These are phyloP conservation scores for Takifugu bimaculatus DNA, from an alignment of 2,113 vertebrate genomes.

Conservation along the genomic window DNA sequence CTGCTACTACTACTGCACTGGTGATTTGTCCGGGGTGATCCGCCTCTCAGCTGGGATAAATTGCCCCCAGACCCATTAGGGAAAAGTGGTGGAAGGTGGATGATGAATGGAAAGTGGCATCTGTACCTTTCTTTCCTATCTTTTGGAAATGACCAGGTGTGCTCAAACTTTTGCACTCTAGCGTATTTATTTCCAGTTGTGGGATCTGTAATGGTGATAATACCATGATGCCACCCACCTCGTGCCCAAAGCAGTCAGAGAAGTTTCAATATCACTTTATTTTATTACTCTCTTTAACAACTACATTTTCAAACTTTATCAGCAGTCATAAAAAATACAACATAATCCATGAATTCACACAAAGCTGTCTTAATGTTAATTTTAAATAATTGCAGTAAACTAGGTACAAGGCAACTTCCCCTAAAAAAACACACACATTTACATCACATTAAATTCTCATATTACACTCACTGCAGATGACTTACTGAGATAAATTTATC, in stretches of 20 bases:
- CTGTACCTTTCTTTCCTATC: no score
- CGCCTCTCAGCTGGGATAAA: no score
- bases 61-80: no score
- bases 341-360: constrained; percentile 25
- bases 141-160: no score
- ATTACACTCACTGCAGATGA: constrained; percentile 16
- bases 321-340: constrained; percentile 36
- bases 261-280: constrained; percentile 48
- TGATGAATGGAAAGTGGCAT: no score
- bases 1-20: no score
- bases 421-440: neutral
- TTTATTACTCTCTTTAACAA: constrained; percentile 43
- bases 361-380: constrained; percentile 4
- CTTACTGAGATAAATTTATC: neutral
- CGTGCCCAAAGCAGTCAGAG: neutral
- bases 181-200: no score
- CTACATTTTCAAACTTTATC: constrained; percentile 25
- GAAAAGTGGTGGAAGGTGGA: no score
- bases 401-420: neutral
- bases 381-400: constrained; percentile 2
- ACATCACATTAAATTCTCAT: constrained; percentile 16
- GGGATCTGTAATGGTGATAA: no score
- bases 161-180: no score
- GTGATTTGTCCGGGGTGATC: no score
- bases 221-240: no score